phyloP scores from a whole-genome alignment of 2,888 invertebrate species.

The Pseudanteris insignis region DNA sequence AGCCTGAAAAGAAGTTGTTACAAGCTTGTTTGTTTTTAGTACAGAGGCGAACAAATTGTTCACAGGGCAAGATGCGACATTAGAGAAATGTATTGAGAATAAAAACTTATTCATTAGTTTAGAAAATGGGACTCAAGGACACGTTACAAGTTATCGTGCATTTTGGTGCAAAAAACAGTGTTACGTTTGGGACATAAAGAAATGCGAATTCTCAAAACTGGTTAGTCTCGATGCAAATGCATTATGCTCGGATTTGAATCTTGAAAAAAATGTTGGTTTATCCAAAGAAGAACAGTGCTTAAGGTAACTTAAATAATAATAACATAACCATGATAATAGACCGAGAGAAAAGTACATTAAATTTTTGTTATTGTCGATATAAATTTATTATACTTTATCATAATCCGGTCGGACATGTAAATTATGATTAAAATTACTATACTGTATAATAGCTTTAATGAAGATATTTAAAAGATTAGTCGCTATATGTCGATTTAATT shows the following conservation, averaged over 20 bases:
- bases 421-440: no score
- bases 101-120: slow-evolving; percentile 54
- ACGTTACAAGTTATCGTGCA: slow-evolving; percentile 61
- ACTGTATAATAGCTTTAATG: no score
- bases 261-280: slow-evolving; percentile 67
- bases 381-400: no score
- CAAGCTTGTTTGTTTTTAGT: slow-evolving; percentile 16
- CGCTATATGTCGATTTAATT: no score
- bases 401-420: no score
- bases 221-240: slow-evolving; percentile 67
- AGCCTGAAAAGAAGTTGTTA: no score
- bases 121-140: slow-evolving; percentile 59
- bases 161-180: slow-evolving; percentile 70
- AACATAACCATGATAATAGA: no score
- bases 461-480: no score
- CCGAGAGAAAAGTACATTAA: no score
- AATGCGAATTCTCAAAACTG: slow-evolving; percentile 65
- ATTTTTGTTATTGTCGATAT: no score
- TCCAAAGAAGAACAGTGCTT: slow-evolving; percentile 72
- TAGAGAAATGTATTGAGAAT: slow-evolving; percentile 50
- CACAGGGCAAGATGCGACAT: slow-evolving; percentile 42
- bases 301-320: slow-evolving; percentile 72
- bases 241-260: slow-evolving; percentile 64
- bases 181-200: slow-evolving; percentile 69
- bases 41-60: slow-evolving; percentile 21